Conservation (phyloP, 1,140 invertebrate species). For the Triops cancriformis region DNA sequence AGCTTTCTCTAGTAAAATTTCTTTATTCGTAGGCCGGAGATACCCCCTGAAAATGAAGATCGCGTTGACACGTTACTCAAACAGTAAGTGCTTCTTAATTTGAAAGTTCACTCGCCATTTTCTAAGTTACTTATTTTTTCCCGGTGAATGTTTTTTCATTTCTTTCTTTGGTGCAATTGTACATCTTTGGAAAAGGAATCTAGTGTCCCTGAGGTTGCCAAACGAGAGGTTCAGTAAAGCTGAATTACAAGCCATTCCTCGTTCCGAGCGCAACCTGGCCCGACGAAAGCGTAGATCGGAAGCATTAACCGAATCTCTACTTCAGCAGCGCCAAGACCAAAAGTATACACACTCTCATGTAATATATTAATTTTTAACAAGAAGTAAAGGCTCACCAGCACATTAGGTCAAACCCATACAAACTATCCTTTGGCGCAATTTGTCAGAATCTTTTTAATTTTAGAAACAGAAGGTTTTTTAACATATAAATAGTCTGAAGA, state of each 20-base stretch:
- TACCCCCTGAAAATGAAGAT: neutral
- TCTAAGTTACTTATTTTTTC: no score
- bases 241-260: neutral
- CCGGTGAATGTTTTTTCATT: no score
- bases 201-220: neutral
- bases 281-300: neutral
- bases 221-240: neutral
- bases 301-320: neutral
- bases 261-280: neutral
- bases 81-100: neutral
- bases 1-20: neutral
- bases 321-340: neutral
- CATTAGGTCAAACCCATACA: no score
- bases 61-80: neutral
- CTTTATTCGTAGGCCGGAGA: neutral
- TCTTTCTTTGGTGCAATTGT: no score
- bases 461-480: no score
- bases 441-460: no score
- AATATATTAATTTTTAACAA: no score
- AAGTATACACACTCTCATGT: neutral
- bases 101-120: no score
- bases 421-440: no score
- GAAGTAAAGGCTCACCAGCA: no score
- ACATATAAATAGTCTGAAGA: no score
- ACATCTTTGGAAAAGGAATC: neutral